phyloP scores from a whole-genome alignment of 2,797 vertebrate species.

The Phalloptychus januarius region DNA sequence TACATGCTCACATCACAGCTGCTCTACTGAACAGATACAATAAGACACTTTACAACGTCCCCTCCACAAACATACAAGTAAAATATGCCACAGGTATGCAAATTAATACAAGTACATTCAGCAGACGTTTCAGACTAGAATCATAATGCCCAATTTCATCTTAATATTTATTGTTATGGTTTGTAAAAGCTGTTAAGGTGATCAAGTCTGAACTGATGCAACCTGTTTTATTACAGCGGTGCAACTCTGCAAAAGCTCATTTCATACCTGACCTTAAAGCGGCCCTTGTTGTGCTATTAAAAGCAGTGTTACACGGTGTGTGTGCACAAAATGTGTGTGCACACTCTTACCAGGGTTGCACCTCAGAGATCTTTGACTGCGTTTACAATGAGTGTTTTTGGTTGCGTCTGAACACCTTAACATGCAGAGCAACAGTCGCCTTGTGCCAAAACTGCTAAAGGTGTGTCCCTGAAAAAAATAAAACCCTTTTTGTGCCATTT shows the following conservation, averaged over 20 bases:
- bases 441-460: slow-evolving; percentile 23
- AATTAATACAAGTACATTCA: slow-evolving; percentile 25
- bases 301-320: slow-evolving; percentile 13
- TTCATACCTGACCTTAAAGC: slow-evolving; percentile 31
- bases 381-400: slow-evolving; percentile 19
- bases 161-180: not conserved
- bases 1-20: slow-evolving; percentile 42
- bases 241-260: slow-evolving; percentile 28
- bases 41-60: slow-evolving; percentile 47
- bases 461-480: slow-evolving; percentile 15
- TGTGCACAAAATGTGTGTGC: slow-evolving; percentile 16
- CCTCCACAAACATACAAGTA: slow-evolving; percentile 25
- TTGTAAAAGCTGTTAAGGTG: not conserved
- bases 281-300: slow-evolving; percentile 33
- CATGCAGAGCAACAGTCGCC: slow-evolving; percentile 28
- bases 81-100: slow-evolving; percentile 61
- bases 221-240: slow-evolving; percentile 21
- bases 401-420: slow-evolving; percentile 40
- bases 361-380: slow-evolving; percentile 54
- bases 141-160: not conserved
- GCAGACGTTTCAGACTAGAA: slow-evolving; percentile 37
- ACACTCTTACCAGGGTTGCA: slow-evolving; percentile 42
- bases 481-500: not conserved
- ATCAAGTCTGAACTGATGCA: slow-evolving; percentile 18
- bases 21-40: slow-evolving; percentile 39